Percentiles rank a stretch among this genome's conserved stretches.
These are phyloP conservation scores for Allobates femoralis DNA, from an alignment of 2,797 vertebrate genomes.

Conservation along the genomic window DNA sequence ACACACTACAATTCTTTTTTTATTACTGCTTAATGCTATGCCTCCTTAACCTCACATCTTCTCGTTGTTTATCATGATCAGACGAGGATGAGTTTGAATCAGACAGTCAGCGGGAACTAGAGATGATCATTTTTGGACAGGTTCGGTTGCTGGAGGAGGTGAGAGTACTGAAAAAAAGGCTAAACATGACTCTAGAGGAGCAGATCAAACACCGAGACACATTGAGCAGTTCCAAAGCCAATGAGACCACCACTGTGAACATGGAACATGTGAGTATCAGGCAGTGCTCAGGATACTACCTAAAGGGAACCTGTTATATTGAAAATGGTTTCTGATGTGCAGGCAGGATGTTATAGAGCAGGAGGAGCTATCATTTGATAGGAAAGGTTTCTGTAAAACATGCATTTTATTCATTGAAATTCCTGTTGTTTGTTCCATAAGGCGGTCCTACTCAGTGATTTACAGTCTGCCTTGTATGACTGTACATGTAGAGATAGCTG, in stretches of 20 bases:
- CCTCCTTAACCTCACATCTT: not conserved
- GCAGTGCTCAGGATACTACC: not conserved
- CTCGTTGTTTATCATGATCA: slow-evolving; percentile 22
- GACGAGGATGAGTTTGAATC: slow-evolving; percentile 62
- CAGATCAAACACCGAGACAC: slow-evolving; percentile 59
- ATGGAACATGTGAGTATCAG: slow-evolving; percentile 65
- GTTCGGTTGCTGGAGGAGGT: slow-evolving; percentile 61
- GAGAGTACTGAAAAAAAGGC: slow-evolving; percentile 60
- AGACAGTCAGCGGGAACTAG: slow-evolving; percentile 60
- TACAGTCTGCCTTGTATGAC: no score
- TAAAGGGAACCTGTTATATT: no score
- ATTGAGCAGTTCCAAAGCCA: slow-evolving; percentile 10
- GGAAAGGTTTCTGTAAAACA: no score
- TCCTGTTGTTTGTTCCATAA: no score
- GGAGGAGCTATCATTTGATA: no score
- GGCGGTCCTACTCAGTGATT: no score
- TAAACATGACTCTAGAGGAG: slow-evolving; percentile 63
- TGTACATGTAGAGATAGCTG: no score
- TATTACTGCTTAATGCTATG: not conserved
- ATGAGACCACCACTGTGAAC: slow-evolving; percentile 45
- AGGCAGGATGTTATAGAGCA: no score
- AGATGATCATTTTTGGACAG: slow-evolving; percentile 62
- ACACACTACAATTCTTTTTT: not conserved
- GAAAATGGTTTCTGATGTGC: no score
- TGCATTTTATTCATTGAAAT: no score